Conservation (phyloP, 1,140 invertebrate genomes). For the Procambarus virginalis region DNA sequence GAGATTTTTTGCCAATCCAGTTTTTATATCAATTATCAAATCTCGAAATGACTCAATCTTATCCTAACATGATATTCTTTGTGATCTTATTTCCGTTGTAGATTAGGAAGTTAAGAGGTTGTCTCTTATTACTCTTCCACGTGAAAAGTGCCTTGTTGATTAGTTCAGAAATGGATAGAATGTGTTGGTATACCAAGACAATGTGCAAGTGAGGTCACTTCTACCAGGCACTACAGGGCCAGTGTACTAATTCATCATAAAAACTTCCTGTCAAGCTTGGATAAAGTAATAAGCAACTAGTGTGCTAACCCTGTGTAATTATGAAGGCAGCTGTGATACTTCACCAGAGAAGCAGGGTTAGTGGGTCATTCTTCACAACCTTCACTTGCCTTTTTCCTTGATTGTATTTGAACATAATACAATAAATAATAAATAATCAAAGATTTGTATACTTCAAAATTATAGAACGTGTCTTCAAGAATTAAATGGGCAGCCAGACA, state of each 20-base stretch:
- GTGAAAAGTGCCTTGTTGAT: slow-evolving; percentile 13
- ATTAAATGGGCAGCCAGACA: too few relatives aligned
- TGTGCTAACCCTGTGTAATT: background rate
- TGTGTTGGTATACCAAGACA: background rate
- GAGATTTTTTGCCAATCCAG: too few relatives aligned
- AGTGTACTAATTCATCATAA: background rate
- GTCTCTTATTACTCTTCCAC: background rate
- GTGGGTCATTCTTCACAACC: background rate
- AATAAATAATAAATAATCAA: too few relatives aligned
- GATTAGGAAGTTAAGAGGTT: background rate
- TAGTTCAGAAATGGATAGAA: slow-evolving; percentile 1
- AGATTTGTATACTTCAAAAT: too few relatives aligned
- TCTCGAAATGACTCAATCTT: too few relatives aligned
- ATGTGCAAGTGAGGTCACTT: too few relatives aligned
- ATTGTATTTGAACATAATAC: too few relatives aligned
- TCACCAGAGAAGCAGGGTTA: background rate
- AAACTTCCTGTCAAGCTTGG: background rate
- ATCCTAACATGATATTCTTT: background rate
- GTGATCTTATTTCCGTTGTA: background rate
- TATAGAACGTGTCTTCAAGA: too few relatives aligned
- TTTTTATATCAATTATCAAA: too few relatives aligned
- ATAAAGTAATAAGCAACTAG: too few relatives aligned
- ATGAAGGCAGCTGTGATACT: background rate
- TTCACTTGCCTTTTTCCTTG: too few relatives aligned
- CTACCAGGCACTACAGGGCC: background rate